Evolutionary conservation across 2,113 vertebrate species (phyloP), one percentile per base, ranked within the genome.

Genomic region (Zeus faber): DNA sequence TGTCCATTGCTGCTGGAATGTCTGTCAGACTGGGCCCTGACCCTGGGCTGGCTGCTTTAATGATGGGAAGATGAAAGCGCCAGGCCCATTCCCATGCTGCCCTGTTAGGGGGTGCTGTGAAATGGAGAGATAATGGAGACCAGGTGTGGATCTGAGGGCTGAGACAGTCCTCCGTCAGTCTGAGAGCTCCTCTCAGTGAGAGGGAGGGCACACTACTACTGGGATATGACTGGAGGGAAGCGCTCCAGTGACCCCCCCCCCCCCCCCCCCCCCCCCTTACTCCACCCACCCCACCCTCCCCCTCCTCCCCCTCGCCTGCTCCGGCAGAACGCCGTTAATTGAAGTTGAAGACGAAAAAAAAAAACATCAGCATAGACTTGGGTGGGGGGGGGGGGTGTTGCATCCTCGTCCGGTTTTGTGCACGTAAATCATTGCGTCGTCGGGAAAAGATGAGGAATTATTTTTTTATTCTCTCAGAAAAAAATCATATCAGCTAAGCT

Each of bases 61-160:
- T 89, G 87, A 89, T 88, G 89, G 82, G 77, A 88, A 91, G 88
- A 92, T 92, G 88, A 92, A 93, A 93, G 88, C 77, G 70, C 75
- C 71, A 74, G 80, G 82, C 84, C 85, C 84, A 88, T 92, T 93
- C 90, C 90, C 90, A 92, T 85, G 87, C 85, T 84, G 84, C 82
- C 81, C 83, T 86, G 75, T 67, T 85, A 86, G 87, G 84, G 89
- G 82, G 82, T 86, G 87, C 81, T 82, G 81, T 86, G 85, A 91
- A 88, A 85, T 80, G 83, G 85, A 87, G 70, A 88, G 83, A 85
- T 90, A 90, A 90, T 91, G 76, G 84, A 88, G 84, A 87, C 87
- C 89, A 91, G 89, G 89, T 91, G 89, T 82, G 80, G 78, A 57
- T 67, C 52, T 71, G 80, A 84, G 81, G 82, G 76, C 76, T 72